A percentile compares a stretch with the other conserved stretches of the same genome.
phyloP scores from a whole-genome alignment of 2,888 invertebrate species.

The Drosophila merina region DNA sequence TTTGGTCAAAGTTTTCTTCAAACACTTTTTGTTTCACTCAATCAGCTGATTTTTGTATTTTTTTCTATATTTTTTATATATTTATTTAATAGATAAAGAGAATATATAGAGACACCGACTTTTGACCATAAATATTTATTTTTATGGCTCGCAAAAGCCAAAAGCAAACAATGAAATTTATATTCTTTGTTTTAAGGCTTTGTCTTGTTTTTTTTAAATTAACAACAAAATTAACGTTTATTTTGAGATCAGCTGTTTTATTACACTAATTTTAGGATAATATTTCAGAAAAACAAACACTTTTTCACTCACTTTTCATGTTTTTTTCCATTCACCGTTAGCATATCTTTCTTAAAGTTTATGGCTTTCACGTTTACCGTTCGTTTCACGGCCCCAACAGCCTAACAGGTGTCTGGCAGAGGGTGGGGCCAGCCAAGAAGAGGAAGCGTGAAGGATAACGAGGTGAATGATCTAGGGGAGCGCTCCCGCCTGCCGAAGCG shows the following conservation, averaged over 20 bases:
- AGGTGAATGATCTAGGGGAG: slow-evolving; percentile 26
- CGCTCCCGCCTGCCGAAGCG: slow-evolving; percentile 15
- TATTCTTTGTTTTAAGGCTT: slow-evolving; percentile 1
- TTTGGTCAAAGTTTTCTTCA: too few species aligned
- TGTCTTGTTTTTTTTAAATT: not conserved
- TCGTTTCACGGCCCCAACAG: slow-evolving; percentile 9
- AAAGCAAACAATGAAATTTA: not conserved
- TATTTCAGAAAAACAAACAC: not conserved
- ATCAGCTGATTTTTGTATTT: too few species aligned
- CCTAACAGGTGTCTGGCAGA: slow-evolving; percentile 20
- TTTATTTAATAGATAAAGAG: not conserved
- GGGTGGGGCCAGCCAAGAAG: not conserved
- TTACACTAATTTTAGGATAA: not conserved
- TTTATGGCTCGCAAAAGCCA: not conserved
- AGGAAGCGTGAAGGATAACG: not conserved
- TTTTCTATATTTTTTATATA: too few species aligned
- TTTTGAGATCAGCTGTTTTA: not conserved
- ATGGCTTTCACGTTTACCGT: slow-evolving; percentile 1
- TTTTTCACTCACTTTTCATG: not conserved
- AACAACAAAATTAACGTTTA: not conserved
- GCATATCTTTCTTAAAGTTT: not conserved
- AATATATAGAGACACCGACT: not conserved
- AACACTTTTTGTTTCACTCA: too few species aligned
- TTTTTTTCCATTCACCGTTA: not conserved
- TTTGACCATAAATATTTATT: not conserved